phyloP scores from a whole-genome alignment of 2,113 vertebrate genomes.

The Hemiscyllium ocellatum region DNA sequence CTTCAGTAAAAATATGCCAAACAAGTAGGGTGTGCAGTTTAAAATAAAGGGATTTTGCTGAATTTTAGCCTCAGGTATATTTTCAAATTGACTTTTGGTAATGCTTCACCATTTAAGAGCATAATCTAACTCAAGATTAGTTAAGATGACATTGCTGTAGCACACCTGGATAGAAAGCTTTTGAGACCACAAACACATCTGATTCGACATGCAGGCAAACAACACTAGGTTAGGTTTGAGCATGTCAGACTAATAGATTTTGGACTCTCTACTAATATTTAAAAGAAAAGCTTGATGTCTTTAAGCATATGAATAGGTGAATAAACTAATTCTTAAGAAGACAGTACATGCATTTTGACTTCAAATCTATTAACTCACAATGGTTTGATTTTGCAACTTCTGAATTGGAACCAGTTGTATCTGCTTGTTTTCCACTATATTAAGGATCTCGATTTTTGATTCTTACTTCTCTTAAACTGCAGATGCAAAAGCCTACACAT shows the following conservation, averaged over 20 bases:
- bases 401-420: background rate
- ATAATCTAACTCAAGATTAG: conserved; percentile 3
- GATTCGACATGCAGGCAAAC: background rate
- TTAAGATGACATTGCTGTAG: background rate
- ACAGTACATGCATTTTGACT: background rate
- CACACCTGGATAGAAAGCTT: background rate
- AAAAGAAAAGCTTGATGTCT: background rate
- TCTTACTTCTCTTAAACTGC: background rate
- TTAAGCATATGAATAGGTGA: background rate
- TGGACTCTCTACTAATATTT: background rate
- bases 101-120: background rate
- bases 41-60: background rate
- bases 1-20: conserved; percentile 4
- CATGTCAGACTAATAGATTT: background rate
- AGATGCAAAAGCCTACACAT: background rate
- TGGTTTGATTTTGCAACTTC: background rate
- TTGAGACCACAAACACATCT: background rate
- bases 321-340: background rate
- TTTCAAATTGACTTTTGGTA: conserved; percentile 25
- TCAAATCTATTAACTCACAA: background rate
- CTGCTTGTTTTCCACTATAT: background rate
- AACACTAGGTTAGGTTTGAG: background rate
- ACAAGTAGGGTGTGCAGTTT: conserved; percentile 16
- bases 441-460: background rate
- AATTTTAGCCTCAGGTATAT: conserved; percentile 13